phyloP scores from a whole-genome alignment of 2,888 invertebrate genomes.

The Kryphioiulus occultus region DNA sequence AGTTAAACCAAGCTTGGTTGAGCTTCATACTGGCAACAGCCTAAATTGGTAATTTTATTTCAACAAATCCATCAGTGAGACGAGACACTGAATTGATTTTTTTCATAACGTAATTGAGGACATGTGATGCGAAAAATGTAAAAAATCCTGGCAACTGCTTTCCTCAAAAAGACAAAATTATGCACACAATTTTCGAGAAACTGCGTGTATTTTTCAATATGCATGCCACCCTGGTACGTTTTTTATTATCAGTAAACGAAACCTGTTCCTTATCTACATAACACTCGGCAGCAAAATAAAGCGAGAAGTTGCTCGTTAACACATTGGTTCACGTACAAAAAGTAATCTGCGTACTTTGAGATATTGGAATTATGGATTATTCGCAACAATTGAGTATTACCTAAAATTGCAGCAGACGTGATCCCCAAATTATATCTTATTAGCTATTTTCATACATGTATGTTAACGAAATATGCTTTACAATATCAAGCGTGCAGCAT shows the following conservation, averaged over 20 bases:
- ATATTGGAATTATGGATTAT: constrained; percentile 22
- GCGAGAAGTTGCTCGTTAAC: neutral
- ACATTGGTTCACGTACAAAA: neutral
- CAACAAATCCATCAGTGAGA: neutral
- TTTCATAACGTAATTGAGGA: neutral
- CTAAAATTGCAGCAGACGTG: neutral
- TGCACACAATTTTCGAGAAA: neutral
- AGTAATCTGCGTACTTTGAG: neutral
- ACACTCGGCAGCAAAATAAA: neutral
- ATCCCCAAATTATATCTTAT: neutral
- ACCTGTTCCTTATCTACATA: neutral
- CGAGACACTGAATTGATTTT: constrained; percentile 2
- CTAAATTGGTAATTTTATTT: neutral
- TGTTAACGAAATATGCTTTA: no score
- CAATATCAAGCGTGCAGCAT: no score
- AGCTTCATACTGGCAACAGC: neutral
- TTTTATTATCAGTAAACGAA: constrained; percentile 36
- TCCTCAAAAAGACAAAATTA: neutral
- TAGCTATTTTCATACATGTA: neutral
- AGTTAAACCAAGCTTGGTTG: neutral
- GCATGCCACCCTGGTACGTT: neutral
- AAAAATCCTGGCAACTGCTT: neutral
- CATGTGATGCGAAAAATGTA: neutral
- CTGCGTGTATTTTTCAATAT: neutral
- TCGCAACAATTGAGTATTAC: neutral